Base-by-base conservation (phyloP, 2,888 invertebrate species). In the Molorchus minor region DNA sequence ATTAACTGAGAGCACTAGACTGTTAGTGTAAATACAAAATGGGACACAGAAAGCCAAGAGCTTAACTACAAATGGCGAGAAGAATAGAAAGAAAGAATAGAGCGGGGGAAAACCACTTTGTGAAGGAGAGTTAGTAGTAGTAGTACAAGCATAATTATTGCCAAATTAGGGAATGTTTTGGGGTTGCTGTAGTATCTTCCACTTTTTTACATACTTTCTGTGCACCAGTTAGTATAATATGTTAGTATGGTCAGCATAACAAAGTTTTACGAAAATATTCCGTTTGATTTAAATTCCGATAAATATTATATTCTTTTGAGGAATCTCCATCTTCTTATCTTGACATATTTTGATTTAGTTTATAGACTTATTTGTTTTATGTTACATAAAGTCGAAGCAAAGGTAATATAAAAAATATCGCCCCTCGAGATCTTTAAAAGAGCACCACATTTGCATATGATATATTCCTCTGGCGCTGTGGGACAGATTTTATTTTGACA, bases 401-500 rank as follows among this genome's bases (percentile, higher is more conserved):
- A 19, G 49, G 38, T 21, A 21, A 12, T 16, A 25, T 38, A 20
- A 19, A n/a, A 40, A 40, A 40, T 41, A 52, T 19, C 52, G 40
- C 13, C 47, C 15, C 2, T 8, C n/a, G 15, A 36, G 36, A 21
- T 49, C 36, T 49, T 49, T 36, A n/a, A 45, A 45, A 45, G 12
- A 33, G 36, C 20, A 15, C 38, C 61, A 20, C 47, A 65, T 63
- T 63, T 63, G 55, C 62, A 65, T 63, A 59, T 60, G 64, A 63
- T 56, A 53, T 60, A 60, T 57, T 58, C 60, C 55, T 57, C 59
- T 56, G 43, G 53, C 58, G 16, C 65, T 25, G 62, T 53, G 43
- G 61, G 60, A 44, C 54, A 33, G 36, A 47, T 62, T 62, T 62
- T 61, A 65, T 61, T 63, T 60, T 56, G 61, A 62, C 63, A 56